Conservation (phyloP, 2,888 invertebrate genomes). For the Ormyrus thymus region DNA sequence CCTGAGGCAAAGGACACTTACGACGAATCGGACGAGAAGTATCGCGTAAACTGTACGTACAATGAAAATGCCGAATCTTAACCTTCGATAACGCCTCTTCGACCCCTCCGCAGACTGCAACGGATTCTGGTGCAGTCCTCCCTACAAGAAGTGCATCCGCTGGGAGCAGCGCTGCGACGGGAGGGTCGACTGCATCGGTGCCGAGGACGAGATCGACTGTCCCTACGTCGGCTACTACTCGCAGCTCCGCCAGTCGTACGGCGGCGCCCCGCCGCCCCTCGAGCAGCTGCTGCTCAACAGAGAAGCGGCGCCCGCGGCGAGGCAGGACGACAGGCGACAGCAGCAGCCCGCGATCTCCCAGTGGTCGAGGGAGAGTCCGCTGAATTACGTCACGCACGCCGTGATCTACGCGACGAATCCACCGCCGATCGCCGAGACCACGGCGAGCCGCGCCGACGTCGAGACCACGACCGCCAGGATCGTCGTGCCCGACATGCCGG, state of each 20-base stretch:
- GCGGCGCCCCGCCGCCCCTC: background rate
- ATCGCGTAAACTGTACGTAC: background rate
- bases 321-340: background rate
- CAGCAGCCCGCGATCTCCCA: too few species aligned
- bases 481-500: constrained; percentile 14
- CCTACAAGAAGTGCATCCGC: constrained; percentile 81
- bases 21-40: constrained; percentile 28
- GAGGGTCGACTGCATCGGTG: constrained; percentile 79
- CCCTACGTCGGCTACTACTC: constrained; percentile 50
- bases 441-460: background rate
- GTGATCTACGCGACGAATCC: background rate
- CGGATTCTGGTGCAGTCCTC: constrained; percentile 83
- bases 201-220: constrained; percentile 88
- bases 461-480: constrained; percentile 13
- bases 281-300: background rate
- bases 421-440: background rate
- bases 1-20: background rate
- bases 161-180: constrained; percentile 81
- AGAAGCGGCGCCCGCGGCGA: background rate
- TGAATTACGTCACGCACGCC: background rate
- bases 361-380: too few species aligned
- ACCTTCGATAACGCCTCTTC: background rate
- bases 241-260: background rate
- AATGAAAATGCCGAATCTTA: too few species aligned
- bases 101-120: background rate